phyloP scores from a whole-genome alignment of 2,888 invertebrate species.

The Atherix ibis region DNA sequence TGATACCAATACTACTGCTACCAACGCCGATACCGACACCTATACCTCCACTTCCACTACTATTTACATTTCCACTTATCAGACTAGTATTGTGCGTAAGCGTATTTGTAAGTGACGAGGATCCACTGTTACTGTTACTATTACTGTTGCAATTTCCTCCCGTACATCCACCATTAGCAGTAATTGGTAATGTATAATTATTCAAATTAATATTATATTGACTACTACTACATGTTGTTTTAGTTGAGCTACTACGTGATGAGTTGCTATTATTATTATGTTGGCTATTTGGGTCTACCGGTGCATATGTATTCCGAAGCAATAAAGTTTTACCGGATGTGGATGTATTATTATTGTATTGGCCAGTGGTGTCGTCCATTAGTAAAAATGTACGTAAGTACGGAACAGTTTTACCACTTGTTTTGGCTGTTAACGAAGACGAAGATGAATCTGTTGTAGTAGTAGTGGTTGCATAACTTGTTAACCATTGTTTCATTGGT shows the following conservation, averaged over 20 bases:
- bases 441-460: not conserved
- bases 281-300: conserved; percentile 3
- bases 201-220: conserved; percentile 9
- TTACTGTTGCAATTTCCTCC: not conserved
- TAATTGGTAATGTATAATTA: conserved; percentile 7
- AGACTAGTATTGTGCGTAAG: no score
- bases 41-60: not conserved
- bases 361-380: not conserved
- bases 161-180: not conserved
- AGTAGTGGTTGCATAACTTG: conserved; percentile 8
- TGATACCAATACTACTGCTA: conserved; percentile 3
- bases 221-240: conserved; percentile 10
- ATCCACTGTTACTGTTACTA: no score
- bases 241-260: conserved; percentile 14
- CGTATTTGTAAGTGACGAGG: no score
- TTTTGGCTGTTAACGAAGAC: not conserved
- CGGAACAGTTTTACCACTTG: not conserved
- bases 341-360: not conserved
- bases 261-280: conserved; percentile 6
- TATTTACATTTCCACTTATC: not conserved
- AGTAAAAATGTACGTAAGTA: not conserved
- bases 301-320: no score
- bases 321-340: not conserved
- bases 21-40: not conserved
- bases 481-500: conserved; percentile 3